Base-by-base conservation (phyloP, 2,888 invertebrate species). In the Lasioglossum malachurum region DNA sequence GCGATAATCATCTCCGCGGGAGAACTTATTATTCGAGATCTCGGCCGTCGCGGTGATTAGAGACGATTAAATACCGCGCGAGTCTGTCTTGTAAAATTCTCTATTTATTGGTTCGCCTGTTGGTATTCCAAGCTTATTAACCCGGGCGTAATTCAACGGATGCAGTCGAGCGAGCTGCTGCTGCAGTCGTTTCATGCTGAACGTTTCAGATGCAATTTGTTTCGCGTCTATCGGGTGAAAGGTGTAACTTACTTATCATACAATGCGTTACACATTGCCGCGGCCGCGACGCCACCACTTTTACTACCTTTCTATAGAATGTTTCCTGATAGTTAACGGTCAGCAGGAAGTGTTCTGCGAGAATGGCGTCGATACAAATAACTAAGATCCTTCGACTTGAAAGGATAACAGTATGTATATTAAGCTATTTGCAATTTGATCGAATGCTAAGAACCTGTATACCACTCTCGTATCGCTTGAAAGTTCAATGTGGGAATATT, bases 201-300 rank as follows among this genome's bases (percentile, higher is more conserved):
- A n/a, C 75, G 75, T 67, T 80, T 76, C 49, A 60, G 57, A 31
- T 44, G 49, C 53, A 60, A 77, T 74, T 69, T 53, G 60, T 44
- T 69, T 69, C 23, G 74, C 41, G 75, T 69, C 71, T 82, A 84
- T 84, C 71, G 75, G 78, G 80, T 76, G 84, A 88, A 88, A 82
- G 81, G 84, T 79, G 78, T 74, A 84, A 87, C 80, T 78, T 64
- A 67, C 79, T 82, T 76, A 88, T 88, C 84, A 78, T 82, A 88
- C 89, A 88, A 87, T 82, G 69, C 80, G 27, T 38, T n/a, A 38
- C 46, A 78, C 71, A n/a, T 23, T 10, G 71, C 64, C 1, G 31
- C 19, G 64, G 31, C 8, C 64, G 16, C 64, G 31, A 31, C 64
- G 64, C 64, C 64, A 49, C 0, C 41, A 71, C 84, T 84, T 76